Base-by-base conservation (phyloP, 2,888 invertebrate genomes). In the Melipona bicolor region DNA sequence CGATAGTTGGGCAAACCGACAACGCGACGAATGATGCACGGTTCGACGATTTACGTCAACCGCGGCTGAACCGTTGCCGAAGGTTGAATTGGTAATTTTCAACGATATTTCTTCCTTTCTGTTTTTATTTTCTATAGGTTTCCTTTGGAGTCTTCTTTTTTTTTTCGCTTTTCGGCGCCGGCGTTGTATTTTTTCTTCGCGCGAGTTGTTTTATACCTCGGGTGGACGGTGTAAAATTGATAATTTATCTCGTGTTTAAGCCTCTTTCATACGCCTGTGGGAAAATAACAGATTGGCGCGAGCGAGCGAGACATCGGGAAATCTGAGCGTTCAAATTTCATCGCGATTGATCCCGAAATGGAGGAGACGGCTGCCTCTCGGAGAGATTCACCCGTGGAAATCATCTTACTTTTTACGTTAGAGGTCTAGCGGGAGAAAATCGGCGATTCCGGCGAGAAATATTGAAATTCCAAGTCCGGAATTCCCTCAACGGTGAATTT, bases 221-320 rank as follows among this genome's bases (percentile, higher is more conserved):
- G 59, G 21, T 24, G 4, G 61, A 36, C 50, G 62, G 49, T 68
- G 75, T 76, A 9, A 36, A 36, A 36, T 9, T 36, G 36, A 9
- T 71, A 71, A 82, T 83, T 76, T 82, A 82, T 83, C 68, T 67
- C 56, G 62, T 50, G 71, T 76, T 72, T 68, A 43, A 76, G 83
- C 77, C 77, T 62, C 76, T 71, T 83, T 76, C 83, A 82, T 82
- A 72, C 62, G 61, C 72, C 83, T 67, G 76, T 83, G 77, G 83
- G 71, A 77, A 82, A 83, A 82, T 82, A 82, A 81, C 82, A 81
- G 82, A 81, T 75, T 81, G 83, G 82, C 54, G 76, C 61, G 49
- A 50, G 17, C 61, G 77, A 71, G 50, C 70, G 32, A 56, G 73
- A 49, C 83, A 76, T 72, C 54, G 83, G 76, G 68, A 77, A 83